A percentile compares a stretch with the other conserved stretches of the same genome.
These are phyloP conservation scores for Bovichtus variegatus DNA, from an alignment of 2,797 vertebrate genomes.

Conservation along the genomic window DNA sequence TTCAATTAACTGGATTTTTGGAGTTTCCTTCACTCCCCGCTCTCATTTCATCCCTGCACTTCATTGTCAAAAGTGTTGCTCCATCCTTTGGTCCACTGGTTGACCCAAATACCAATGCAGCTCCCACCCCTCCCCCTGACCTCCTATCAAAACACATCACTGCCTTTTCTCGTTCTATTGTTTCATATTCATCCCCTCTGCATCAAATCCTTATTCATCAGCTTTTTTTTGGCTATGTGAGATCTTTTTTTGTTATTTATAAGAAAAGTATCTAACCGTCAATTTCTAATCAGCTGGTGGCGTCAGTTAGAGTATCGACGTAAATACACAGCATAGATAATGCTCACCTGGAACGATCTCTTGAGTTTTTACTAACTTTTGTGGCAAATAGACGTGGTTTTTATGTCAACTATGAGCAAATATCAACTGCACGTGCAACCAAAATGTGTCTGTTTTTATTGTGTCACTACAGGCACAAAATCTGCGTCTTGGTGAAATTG, in stretches of 20 bases:
- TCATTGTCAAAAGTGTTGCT: conserved; percentile 63
- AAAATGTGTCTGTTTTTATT: neutral
- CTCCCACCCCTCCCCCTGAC: conserved; percentile 69
- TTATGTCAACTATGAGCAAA: neutral
- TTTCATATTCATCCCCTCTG: conserved; percentile 35
- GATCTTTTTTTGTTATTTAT: neutral
- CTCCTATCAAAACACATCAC: conserved; percentile 62
- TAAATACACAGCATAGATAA: neutral
- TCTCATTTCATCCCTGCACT: conserved; percentile 22
- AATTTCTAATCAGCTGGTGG: neutral
- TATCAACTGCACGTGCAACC: neutral
- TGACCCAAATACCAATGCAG: conserved; percentile 82
- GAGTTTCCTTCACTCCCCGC: conserved; percentile 8
- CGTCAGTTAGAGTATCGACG: neutral
- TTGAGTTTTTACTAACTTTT: conserved; percentile 1
- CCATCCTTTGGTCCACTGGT: conserved; percentile 52
- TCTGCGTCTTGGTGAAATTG: neutral
- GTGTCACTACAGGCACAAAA: neutral
- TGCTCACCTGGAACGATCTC: neutral
- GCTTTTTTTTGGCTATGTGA: conserved; percentile 13
- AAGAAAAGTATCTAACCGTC: neutral
- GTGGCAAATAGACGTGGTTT: neutral
- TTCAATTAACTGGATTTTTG: conserved; percentile 24
- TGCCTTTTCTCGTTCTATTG: conserved; percentile 57
- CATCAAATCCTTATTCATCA: conserved; percentile 18